Conservation (phyloP, 2,888 invertebrate genomes). For the Elysia crispata region DNA sequence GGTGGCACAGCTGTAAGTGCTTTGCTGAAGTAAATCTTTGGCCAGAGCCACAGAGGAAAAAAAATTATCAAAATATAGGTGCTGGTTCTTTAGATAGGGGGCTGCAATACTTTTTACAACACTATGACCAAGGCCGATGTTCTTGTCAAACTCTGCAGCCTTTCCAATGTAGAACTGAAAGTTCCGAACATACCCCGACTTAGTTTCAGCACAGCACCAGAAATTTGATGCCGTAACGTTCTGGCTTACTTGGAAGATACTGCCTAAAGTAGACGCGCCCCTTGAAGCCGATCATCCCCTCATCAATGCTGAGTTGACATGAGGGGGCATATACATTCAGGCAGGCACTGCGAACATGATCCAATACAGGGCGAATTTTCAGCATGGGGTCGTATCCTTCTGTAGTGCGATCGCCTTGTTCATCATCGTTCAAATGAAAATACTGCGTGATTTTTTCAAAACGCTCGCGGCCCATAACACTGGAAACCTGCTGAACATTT, state of each 20-base stretch:
- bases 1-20: constrained; percentile 7
- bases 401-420: no score
- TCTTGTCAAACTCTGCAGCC: no score
- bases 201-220: no score
- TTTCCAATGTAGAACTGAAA: no score
- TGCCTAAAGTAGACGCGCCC: background rate
- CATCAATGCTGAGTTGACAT: background rate
- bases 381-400: background rate
- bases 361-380: background rate
- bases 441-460: no score
- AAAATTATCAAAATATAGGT: background rate
- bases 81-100: background rate
- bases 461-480: no score
- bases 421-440: no score
- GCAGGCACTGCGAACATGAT: constrained; percentile 2
- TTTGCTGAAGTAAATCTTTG: background rate
- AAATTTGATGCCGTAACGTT: no score
- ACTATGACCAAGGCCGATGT: no score
- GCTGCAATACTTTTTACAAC: no score
- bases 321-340: background rate
- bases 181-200: no score
- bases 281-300: background rate
- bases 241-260: background rate
- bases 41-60: constrained; percentile 10
- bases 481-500: no score